Evolutionary conservation across 2,888 invertebrate genomes (phyloP).

Genomic region (Arge pagana): DNA sequence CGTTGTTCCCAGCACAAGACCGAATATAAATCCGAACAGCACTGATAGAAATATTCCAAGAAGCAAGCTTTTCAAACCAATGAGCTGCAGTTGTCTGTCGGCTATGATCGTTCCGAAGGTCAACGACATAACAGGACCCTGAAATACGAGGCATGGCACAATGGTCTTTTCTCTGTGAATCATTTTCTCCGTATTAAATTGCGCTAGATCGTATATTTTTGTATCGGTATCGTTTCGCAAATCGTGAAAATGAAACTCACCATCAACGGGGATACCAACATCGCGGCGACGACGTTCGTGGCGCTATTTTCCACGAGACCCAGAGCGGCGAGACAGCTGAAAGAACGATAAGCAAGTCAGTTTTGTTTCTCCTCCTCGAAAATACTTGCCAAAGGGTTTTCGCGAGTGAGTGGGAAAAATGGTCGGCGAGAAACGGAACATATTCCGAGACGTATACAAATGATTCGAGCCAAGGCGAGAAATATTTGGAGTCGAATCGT

Average conservation of each 20-base stretch:
- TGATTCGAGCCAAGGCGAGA: background rate
- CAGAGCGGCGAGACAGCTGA: constrained; percentile 79
- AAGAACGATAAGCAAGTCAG: too few relatives aligned
- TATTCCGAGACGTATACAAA: constrained; percentile 10
- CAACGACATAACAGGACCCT: constrained; percentile 85
- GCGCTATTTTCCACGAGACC: constrained; percentile 84
- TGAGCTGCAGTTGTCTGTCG: constrained; percentile 70
- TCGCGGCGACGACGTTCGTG: constrained; percentile 78
- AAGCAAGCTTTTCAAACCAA: constrained; percentile 72
- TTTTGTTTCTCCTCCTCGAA: too few relatives aligned
- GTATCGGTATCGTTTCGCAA: too few relatives aligned
- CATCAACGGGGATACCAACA: constrained; percentile 78
- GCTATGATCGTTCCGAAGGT: constrained; percentile 82
- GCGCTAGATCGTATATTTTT: background rate
- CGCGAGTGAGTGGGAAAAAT: too few relatives aligned
- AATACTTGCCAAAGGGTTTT: too few relatives aligned
- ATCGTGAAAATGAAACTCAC: constrained; percentile 36
- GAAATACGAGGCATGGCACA: constrained; percentile 12
- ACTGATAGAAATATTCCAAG: constrained; percentile 77
- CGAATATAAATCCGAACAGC: constrained; percentile 79
- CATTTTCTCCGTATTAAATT: background rate
- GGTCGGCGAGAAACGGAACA: too few relatives aligned
- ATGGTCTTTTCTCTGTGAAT: background rate
- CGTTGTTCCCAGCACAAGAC: constrained; percentile 73
- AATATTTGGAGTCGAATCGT: background rate